phyloP scores from a whole-genome alignment of 1,140 invertebrate species.

The Bombus polaris region DNA sequence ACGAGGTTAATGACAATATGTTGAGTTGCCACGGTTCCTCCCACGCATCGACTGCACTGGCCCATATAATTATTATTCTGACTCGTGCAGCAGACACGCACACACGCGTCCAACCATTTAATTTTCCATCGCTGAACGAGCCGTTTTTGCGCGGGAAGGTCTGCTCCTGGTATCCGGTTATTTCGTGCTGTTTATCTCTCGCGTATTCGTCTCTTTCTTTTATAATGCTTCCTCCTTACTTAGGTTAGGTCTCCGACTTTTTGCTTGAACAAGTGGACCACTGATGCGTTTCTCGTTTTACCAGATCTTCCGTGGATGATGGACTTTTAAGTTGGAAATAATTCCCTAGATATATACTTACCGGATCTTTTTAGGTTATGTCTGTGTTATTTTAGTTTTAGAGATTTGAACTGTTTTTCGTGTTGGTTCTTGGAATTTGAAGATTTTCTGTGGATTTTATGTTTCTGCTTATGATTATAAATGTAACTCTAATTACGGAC shows the following conservation, averaged over 20 bases:
- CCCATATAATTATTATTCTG: constrained; percentile 68
- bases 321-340: constrained; percentile 19
- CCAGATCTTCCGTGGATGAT: background rate
- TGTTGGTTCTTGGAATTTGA: background rate
- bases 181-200: constrained; percentile 14
- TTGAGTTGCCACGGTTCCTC: constrained; percentile 52
- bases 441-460: background rate
- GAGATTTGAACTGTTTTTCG: too few relatives aligned
- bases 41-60: constrained; percentile 60
- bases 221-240: too few relatives aligned
- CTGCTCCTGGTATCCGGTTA: constrained; percentile 18
- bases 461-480: background rate
- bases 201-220: background rate
- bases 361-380: too few relatives aligned
- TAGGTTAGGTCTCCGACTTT: background rate
- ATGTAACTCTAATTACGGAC: background rate
- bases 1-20: constrained; percentile 71
- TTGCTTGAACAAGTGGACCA: background rate
- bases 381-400: background rate
- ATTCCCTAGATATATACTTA: background rate
- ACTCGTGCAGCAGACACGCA: constrained; percentile 28
- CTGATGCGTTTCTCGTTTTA: background rate
- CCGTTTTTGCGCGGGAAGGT: constrained; percentile 8
- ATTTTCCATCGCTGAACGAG: constrained; percentile 24
- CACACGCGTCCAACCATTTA: constrained; percentile 18